phyloP scores from a whole-genome alignment of 2,797 vertebrate genomes.

The Phoxinus dragarum region DNA sequence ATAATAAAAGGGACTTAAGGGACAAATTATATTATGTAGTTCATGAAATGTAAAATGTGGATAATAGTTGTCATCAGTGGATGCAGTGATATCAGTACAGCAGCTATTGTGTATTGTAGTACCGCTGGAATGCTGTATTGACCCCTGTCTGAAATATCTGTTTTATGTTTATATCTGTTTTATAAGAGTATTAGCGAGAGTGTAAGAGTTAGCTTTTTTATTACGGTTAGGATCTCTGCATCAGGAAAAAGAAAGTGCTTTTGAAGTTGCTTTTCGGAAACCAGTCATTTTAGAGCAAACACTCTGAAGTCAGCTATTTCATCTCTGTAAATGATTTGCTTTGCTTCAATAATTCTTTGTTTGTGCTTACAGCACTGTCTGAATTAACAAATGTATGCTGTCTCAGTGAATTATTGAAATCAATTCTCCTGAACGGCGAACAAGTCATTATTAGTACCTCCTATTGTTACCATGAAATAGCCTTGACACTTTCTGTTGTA shows the following conservation, averaged over 20 bases:
- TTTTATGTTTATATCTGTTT: background rate
- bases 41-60: background rate
- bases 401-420: conserved; percentile 35
- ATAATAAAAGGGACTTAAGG: background rate
- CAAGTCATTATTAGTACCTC: conserved; percentile 9
- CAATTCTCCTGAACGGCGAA: conserved; percentile 9
- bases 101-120: background rate
- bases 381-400: conserved; percentile 33
- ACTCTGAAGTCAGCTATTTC: conserved; percentile 24
- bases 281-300: conserved; percentile 4
- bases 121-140: background rate
- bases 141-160: background rate
- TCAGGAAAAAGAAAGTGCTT: background rate
- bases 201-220: background rate
- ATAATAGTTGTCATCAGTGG: background rate
- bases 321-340: conserved; percentile 33
- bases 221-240: background rate
- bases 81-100: background rate
- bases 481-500: conserved; percentile 16
- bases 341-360: conserved; percentile 44
- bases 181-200: background rate
- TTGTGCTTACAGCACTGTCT: conserved; percentile 19
- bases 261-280: conserved; percentile 27
- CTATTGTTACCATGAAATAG: conserved; percentile 15
- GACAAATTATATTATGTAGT: background rate